Conservation (phyloP, 92 coral and sea anemone genomes). For the Epizoanthus fatuus region DNA sequence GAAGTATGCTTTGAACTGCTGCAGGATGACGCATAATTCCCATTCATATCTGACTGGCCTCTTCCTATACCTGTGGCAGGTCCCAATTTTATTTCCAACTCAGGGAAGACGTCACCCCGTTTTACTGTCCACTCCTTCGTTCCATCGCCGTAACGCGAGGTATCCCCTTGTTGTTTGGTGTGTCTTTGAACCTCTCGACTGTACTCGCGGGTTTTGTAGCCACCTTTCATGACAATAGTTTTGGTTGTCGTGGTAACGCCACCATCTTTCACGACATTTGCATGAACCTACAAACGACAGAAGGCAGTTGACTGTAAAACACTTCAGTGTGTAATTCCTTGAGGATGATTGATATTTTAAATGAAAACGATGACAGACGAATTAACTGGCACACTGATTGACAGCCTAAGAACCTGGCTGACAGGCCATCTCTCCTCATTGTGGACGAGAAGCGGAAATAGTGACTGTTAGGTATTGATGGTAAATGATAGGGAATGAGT, state of each 20-base stretch:
- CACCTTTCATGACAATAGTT: slow-evolving; percentile 2
- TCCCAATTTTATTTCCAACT: background rate
- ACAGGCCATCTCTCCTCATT: too few relatives aligned
- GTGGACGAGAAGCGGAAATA: too few relatives aligned
- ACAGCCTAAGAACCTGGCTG: too few relatives aligned
- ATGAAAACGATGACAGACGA: background rate
- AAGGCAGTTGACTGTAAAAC: background rate
- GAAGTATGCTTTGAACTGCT: background rate
- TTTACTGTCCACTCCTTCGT: background rate
- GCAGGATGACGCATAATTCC: background rate
- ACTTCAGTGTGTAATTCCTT: background rate
- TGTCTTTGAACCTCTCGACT: background rate
- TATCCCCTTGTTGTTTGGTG: background rate
- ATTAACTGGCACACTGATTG: background rate
- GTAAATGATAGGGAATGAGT: too few relatives aligned
- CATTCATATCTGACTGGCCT: background rate
- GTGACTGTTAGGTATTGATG: too few relatives aligned
- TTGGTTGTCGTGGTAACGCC: slow-evolving; percentile 30
- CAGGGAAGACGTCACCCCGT: background rate
- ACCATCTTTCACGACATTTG: background rate
- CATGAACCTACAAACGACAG: background rate
- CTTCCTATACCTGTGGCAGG: background rate
- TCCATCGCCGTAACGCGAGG: background rate
- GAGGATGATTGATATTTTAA: background rate
- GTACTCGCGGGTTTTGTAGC: background rate